These are phyloP conservation scores for Chrysodeixis includens DNA, from an alignment of 2,888 invertebrate genomes.

Conservation along the genomic window DNA sequence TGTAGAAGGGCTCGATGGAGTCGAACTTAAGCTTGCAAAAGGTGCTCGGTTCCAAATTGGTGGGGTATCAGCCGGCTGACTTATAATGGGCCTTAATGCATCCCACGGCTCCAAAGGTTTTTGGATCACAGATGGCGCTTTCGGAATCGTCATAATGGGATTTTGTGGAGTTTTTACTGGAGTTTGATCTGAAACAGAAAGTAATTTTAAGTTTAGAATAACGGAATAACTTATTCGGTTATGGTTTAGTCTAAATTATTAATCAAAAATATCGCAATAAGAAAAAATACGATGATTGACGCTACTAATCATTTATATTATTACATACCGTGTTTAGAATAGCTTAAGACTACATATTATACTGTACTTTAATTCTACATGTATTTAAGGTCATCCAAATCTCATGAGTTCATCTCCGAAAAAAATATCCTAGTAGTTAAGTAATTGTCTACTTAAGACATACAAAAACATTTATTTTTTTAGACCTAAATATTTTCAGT, in stretches of 20 bases:
- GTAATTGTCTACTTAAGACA: no score
- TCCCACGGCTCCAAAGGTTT: not conserved
- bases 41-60: conserved; percentile 10
- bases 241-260: no score
- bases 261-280: no score
- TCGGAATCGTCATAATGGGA: not conserved
- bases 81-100: conserved; percentile 10
- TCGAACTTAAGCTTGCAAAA: not conserved
- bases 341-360: not conserved
- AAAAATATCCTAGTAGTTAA: no score
- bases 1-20: not conserved
- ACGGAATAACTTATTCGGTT: no score
- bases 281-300: no score
- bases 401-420: not conserved
- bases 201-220: not conserved
- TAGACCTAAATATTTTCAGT: no score
- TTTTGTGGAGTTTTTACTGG: not conserved
- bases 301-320: not conserved
- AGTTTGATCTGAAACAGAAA: not conserved
- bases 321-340: not conserved
- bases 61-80: conserved; percentile 11
- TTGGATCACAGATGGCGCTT: not conserved
- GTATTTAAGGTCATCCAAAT: not conserved
- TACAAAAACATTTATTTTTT: no score
- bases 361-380: not conserved